Evolutionary conservation across 2,797 vertebrate species (phyloP).

Genomic region (Rhinatrema bivittatum): DNA sequence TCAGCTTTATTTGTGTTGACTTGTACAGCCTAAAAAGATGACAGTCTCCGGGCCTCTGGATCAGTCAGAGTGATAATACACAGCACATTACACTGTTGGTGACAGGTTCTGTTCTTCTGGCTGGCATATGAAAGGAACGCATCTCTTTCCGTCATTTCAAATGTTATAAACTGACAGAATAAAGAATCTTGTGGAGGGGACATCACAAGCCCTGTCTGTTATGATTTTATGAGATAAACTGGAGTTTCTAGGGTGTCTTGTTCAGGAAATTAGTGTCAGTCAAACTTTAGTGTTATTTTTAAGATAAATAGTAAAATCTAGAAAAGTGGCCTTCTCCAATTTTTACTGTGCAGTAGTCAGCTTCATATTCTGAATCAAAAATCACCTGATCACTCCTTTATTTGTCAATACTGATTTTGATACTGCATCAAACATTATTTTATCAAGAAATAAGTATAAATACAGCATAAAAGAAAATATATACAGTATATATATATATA

Average conservation of each 20-base stretch:
- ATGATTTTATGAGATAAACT: conserved; percentile 86
- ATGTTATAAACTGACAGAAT: conserved; percentile 94
- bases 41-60: conserved; percentile 82
- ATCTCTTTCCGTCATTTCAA: conserved; percentile 86
- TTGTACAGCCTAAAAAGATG: conserved; percentile 90
- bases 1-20: conserved; percentile 99
- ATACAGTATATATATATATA: no score
- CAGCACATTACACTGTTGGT: conserved; percentile 73
- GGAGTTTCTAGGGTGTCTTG: conserved; percentile 82
- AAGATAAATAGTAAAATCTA: conserved; percentile 68
- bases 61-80: conserved; percentile 94
- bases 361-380: conserved; percentile 15
- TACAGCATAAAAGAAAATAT: no score
- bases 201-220: conserved; percentile 95
- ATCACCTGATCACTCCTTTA: no score
- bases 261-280: conserved; percentile 97
- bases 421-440: background rate
- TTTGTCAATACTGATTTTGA: conserved; percentile 21
- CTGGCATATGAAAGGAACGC: conserved; percentile 76
- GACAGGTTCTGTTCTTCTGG: conserved; percentile 86
- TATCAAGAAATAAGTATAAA: no score
- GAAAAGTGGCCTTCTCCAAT: conserved; percentile 40
- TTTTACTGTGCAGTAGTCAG: conserved; percentile 16
- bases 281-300: conserved; percentile 76
- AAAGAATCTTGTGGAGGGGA: conserved; percentile 72